phyloP scores from a whole-genome alignment of 1,140 invertebrate genomes.

The Trachelipus rathkii region DNA sequence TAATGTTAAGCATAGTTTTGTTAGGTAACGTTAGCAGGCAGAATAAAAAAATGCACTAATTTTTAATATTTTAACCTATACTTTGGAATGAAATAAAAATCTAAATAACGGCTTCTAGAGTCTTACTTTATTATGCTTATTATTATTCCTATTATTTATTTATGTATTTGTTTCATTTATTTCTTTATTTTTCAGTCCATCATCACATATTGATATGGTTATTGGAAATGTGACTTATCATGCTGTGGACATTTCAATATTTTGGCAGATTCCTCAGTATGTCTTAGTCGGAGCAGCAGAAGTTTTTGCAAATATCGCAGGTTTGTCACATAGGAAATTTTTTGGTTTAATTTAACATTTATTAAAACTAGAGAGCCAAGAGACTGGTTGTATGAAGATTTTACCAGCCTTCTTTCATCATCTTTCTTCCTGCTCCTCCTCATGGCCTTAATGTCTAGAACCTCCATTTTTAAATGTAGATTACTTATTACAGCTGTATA shows the following conservation, averaged over 20 bases:
- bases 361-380: no score
- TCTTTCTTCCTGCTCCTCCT: no score
- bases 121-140: neutral
- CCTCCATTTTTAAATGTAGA: no score
- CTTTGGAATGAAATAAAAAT: neutral
- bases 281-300: slow-evolving; percentile 57
- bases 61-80: neutral
- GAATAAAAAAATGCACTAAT: no score
- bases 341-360: no score
- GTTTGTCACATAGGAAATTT: no score
- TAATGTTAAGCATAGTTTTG: no score
- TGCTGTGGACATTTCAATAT: slow-evolving; percentile 54
- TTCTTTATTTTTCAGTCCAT: slow-evolving; percentile 31
- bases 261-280: slow-evolving; percentile 58
- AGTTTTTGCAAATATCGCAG: slow-evolving; percentile 53
- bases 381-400: no score
- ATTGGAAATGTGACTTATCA: slow-evolving; percentile 52
- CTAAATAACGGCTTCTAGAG: neutral
- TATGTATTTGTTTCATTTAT: neutral
- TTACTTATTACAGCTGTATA: no score
- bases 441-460: no score
- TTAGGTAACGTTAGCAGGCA: no score
- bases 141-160: neutral
- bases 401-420: no score
- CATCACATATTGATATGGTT: slow-evolving; percentile 47